Base-by-base conservation (phyloP, 1,140 invertebrate genomes). In the Armadillidium nasatum region DNA sequence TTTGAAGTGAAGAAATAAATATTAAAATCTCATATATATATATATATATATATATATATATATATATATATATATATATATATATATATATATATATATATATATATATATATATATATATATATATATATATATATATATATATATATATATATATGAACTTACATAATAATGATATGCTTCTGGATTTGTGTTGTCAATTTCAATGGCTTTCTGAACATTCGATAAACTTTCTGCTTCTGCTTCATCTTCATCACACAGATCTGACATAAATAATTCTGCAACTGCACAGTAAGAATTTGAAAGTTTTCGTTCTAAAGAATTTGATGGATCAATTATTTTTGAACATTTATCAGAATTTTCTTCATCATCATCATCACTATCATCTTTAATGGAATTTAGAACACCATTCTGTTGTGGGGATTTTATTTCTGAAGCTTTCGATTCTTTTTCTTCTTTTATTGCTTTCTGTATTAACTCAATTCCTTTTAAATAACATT, bases 181-280 rank as follows among this genome's bases (percentile, higher is more conserved):
- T 45, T 75, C 73, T 60, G 73, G 21, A 68, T 75, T 75, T 43
- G 73, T 44, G 45, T 46, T 46, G 46, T 75, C 73, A 67, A 23
- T 19, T 9, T 67, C 23, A 10, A 75, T 60, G 21, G 73, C 73
- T 44, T 66, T 15, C 33, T 75, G 43, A 44, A 75, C 23, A n/a
- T 43, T 67, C 43, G 23, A 44, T 60, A 68, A 68, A 50, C 71
- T 72, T 13, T 50, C 69, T 10, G 60, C 75, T 72, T 76, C 71
- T 44, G 71, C 75, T 19, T 71, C 75, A 23, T 50, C 45, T 44
- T 76, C 69, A 60, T 72, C 71, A 72, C 71, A 76, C 13, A 71
- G 23, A 71, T 76, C 75, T 46, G 75, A 68, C 69, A 76, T 72
- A 23, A 72, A 71, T 22, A 71, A 69, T 45, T 76, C 69, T 54